A percentile compares a stretch with the other conserved stretches of the same genome.
These are phyloP conservation scores for Hyppa rectilinea DNA, from an alignment of 2,888 invertebrate species.

Conservation along the genomic window DNA sequence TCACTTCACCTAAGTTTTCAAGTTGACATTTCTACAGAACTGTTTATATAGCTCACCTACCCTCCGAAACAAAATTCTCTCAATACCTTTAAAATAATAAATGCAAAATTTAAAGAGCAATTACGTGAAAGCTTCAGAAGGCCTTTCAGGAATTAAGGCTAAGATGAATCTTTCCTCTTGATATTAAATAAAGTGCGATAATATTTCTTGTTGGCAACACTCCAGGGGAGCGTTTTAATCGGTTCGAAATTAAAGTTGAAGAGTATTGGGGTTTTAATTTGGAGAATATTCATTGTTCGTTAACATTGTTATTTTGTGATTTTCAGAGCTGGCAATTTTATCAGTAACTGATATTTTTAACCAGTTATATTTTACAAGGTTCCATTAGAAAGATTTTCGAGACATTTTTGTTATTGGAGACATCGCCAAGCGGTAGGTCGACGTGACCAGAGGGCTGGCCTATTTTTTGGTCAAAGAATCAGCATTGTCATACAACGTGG, in stretches of 20 bases:
- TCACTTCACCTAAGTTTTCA: no score
- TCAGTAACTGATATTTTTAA: not conserved
- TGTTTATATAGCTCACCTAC: no score
- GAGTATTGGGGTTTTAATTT: not conserved
- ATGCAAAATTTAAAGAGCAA: constrained; percentile 42
- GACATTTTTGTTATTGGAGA: no score
- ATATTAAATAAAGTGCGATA: constrained; percentile 41
- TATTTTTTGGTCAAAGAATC: no score
- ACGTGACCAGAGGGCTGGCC: no score
- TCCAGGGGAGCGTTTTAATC: constrained; percentile 24
- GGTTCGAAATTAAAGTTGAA: constrained; percentile 2
- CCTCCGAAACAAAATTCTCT: not conserved
- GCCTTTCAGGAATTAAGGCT: constrained; percentile 18
- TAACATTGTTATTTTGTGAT: not conserved
- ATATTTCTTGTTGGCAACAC: constrained; percentile 25
- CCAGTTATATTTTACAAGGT: no score
- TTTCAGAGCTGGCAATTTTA: not conserved
- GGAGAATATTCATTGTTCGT: not conserved
- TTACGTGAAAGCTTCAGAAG: constrained; percentile 23
- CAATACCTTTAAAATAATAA: constrained; percentile 27
- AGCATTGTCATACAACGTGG: no score
- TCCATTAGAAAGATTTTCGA: no score
- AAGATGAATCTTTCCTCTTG: constrained; percentile 15
- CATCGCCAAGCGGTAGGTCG: no score
- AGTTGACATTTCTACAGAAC: no score